Percentiles rank a stretch among this genome's conserved stretches.
Conservation (phyloP, 2,888 invertebrate genomes). For the Agapostemon virescens region DNA sequence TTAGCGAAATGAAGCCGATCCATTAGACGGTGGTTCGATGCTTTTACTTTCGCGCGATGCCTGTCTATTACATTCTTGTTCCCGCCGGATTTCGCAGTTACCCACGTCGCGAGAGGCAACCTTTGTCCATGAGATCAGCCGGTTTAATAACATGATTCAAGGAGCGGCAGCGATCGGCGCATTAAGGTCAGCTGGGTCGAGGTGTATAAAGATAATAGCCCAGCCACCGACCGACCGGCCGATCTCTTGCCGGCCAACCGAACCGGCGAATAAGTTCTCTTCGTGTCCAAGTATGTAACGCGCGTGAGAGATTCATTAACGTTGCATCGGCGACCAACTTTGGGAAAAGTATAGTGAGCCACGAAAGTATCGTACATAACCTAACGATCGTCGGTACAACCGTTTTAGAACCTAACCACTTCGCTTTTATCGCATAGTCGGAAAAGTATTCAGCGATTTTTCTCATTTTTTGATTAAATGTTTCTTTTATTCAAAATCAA, state of each 20-base stretch:
- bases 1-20: conserved; percentile 12
- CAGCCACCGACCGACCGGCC: conserved; percentile 66
- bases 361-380: no score
- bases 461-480: no score
- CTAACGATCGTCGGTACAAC: no score
- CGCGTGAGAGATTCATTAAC: conserved; percentile 55
- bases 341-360: conserved; percentile 5
- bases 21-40: conserved; percentile 1
- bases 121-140: conserved; percentile 63
- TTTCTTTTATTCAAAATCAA: no score
- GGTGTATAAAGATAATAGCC: conserved; percentile 70
- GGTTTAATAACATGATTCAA: conserved; percentile 66
- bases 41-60: conserved; percentile 35
- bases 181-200: conserved; percentile 69
- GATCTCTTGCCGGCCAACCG: conserved; percentile 55
- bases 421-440: no score
- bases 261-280: conserved; percentile 54
- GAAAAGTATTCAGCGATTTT: no score
- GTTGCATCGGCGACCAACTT: conserved; percentile 22
- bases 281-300: conserved; percentile 50
- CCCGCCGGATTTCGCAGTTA: conserved; percentile 52
- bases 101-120: conserved; percentile 44
- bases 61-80: conserved; percentile 31
- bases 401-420: no score
- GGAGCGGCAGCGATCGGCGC: conserved; percentile 63